These are phyloP conservation scores for Eudasyphora cyanicolor DNA, from an alignment of 2,888 invertebrate species.

Conservation along the genomic window DNA sequence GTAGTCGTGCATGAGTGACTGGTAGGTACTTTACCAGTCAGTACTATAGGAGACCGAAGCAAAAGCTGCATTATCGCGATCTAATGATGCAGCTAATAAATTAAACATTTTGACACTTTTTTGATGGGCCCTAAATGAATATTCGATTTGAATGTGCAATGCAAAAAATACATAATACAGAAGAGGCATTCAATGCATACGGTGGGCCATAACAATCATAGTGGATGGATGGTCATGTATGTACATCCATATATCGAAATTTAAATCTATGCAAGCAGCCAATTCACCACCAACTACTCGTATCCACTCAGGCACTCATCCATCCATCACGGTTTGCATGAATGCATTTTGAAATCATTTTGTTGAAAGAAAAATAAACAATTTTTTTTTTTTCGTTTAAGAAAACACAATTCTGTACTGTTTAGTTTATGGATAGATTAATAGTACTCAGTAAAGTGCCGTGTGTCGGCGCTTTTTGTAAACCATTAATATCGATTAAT, in stretches of 20 bases:
- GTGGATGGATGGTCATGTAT: no score
- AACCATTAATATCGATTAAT: constrained; percentile 58
- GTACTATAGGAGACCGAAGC: not conserved
- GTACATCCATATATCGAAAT: no score
- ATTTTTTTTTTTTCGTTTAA: not conserved
- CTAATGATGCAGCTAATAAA: constrained; percentile 74
- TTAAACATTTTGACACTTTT: constrained; percentile 74
- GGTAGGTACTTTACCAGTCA: no score
- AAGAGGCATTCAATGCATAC: not conserved
- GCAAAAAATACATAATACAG: not conserved
- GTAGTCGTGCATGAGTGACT: not conserved
- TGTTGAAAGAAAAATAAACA: not conserved
- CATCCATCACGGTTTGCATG: not conserved
- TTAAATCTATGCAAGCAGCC: not conserved
- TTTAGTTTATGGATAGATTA: not conserved
- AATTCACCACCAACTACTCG: no score
- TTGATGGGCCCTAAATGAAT: constrained; percentile 45
- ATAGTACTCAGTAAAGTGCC: constrained; percentile 9
- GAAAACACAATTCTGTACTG: constrained; percentile 17
- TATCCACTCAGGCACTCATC: not conserved
- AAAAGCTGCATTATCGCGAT: constrained; percentile 34
- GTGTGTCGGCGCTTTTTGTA: constrained; percentile 26
- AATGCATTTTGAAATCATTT: constrained; percentile 19
- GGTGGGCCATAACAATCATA: no score
- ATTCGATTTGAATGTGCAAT: constrained; percentile 42